Base-by-base conservation (phyloP, 2,113 vertebrate genomes). In the Cygnus atratus region DNA sequence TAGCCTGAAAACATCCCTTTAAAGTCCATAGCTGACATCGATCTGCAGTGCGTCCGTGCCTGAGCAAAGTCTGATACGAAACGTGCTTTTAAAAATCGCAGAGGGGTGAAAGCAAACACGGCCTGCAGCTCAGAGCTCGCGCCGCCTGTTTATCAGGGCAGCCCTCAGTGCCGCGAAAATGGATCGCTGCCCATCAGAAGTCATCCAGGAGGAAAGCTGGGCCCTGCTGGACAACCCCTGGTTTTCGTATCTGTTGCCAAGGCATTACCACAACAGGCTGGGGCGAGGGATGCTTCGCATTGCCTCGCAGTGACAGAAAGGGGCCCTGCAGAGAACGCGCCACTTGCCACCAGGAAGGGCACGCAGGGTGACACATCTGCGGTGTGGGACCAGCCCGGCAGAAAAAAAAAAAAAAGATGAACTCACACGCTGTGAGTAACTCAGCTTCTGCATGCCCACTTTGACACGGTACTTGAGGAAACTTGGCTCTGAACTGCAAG, bases 211-310 rank as follows among this genome's bases (percentile, higher is more conserved):
- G 54, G 84, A 90, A 70, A 85, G 25, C 50, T 70, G n/a, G 58
- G 46, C 55, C 63, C 58, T 73, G n/a, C 26, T 37, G 78, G 74
- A 82, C 84, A 93, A 29, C 66, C 43, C 22, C 37, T 93, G 13
- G 88, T 94, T 92, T 93, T 95, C 82, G 0, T 50, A 78, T 67
- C 87, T 91, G 43, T 88, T 92, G 88, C 63, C 77, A 61, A n/a
- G 24, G 52, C 73, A 88, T 88, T 86, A 55, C 28, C 62, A 43
- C 80, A 58, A 78, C 12, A 72, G 54, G 39, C 28, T 24, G 20
- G 66, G 33, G 52, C 21, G 59, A 52, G 1, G n/a, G 54, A 92
- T 94, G 68, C 10, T 84, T 95, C 44, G 72, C 92, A 63, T 89
- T 84, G 74, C 57, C 19, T 95, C 80, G 70, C 46, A n/a, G 91